These are phyloP conservation scores for Zeus faber DNA, from an alignment of 2,113 vertebrate species.

Conservation along the genomic window DNA sequence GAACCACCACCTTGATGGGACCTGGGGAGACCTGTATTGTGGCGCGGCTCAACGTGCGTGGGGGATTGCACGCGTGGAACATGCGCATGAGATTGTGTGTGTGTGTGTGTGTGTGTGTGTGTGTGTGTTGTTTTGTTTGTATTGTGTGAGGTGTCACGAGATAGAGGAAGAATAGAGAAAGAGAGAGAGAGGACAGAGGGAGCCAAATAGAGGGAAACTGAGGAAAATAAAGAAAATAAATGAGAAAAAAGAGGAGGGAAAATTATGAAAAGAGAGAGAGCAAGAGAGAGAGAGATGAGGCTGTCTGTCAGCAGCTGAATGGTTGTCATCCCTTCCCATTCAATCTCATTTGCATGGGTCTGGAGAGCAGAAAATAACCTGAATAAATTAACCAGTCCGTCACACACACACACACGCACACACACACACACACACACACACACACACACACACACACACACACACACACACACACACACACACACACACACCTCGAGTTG, in stretches of 20 bases:
- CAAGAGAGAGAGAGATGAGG: constrained; percentile 42
- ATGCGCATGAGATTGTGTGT: constrained; percentile 4
- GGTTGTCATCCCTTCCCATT: constrained; percentile 65
- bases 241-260: not conserved
- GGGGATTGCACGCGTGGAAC: not conserved
- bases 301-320: constrained; percentile 62
- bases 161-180: constrained; percentile 12
- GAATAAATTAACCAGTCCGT: constrained; percentile 67
- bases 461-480: constrained; percentile 17
- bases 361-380: constrained; percentile 73
- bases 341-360: constrained; percentile 76
- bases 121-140: constrained; percentile 14
- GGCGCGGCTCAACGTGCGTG: not conserved
- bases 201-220: no score
- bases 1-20: no score
- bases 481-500: constrained; percentile 23
- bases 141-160: constrained; percentile 44
- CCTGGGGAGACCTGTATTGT: constrained; percentile 35
- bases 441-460: constrained; percentile 28
- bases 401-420: not conserved
- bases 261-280: constrained; percentile 8
- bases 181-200: not conserved
- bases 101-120: constrained; percentile 31
- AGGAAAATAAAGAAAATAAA: not conserved
- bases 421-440: not conserved